Evolutionary conservation across 2,113 vertebrate genomes (phyloP).

Genomic region (Corynorhinus townsendii): DNA sequence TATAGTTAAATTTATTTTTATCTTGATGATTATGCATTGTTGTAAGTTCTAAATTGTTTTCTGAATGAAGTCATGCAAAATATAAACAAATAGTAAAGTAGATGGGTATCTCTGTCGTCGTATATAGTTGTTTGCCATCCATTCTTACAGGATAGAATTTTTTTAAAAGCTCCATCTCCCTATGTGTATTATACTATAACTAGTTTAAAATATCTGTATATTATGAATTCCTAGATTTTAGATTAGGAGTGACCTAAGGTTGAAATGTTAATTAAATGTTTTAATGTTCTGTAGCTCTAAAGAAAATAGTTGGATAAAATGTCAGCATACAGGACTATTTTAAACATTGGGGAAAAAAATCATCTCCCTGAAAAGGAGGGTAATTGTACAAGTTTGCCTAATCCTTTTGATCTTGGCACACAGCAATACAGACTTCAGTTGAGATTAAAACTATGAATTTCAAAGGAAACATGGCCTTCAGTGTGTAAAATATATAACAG

Average conservation of each 20-base stretch:
- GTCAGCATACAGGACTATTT: constrained; percentile 68
- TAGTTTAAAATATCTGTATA: constrained; percentile 49
- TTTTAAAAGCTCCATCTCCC: constrained; percentile 10
- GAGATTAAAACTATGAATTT: constrained; percentile 77
- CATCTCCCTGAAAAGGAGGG: constrained; percentile 59
- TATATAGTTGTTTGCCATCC: neutral
- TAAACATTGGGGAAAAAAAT: constrained; percentile 55
- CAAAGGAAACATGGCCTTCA: constrained; percentile 77
- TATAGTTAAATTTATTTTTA: constrained; percentile 13
- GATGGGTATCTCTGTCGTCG: neutral
- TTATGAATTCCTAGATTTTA: constrained; percentile 60
- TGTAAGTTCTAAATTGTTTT: constrained; percentile 10
- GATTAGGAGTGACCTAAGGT: constrained; percentile 64
- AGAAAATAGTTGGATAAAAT: constrained; percentile 74
- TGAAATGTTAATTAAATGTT: constrained; percentile 75
- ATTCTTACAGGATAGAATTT: neutral
- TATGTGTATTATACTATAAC: neutral
- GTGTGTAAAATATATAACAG: constrained; percentile 75
- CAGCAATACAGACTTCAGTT: constrained; percentile 72
- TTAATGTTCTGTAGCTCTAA: constrained; percentile 69
- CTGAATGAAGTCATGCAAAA: neutral
- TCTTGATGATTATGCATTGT: neutral
- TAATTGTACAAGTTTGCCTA: constrained; percentile 67
- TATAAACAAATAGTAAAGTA: constrained; percentile 1
- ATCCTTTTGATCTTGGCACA: constrained; percentile 71